Percentiles rank a stretch among this genome's conserved stretches.
Conservation (phyloP, 2,113 vertebrate species). For the Bufo gargarizans region DNA sequence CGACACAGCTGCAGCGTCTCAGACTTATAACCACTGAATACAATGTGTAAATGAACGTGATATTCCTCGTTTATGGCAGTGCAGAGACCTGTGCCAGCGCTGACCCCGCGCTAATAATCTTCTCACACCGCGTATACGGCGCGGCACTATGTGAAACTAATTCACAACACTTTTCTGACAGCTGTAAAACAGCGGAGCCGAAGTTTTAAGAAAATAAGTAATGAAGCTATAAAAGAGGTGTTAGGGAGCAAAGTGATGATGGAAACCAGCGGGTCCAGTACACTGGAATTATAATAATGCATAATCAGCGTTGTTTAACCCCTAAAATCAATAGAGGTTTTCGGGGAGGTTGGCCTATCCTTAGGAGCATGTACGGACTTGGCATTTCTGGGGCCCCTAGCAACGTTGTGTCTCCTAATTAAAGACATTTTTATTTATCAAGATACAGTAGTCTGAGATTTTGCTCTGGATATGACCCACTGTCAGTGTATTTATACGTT, state of each 20-base stretch:
- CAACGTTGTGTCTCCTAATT: too few species aligned
- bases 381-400: too few species aligned
- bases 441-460: too few species aligned
- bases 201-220: constrained; percentile 52
- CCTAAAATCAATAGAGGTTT: neutral
- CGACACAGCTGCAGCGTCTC: constrained; percentile 2
- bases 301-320: neutral
- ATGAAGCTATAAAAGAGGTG: constrained; percentile 55
- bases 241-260: constrained; percentile 46
- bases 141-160: constrained; percentile 38
- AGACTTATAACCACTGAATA: constrained; percentile 22
- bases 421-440: too few species aligned
- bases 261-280: constrained; percentile 36
- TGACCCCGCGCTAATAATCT: constrained; percentile 44
- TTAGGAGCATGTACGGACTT: too few species aligned
- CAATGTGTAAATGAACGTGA: constrained; percentile 35
- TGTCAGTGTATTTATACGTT: too few species aligned
- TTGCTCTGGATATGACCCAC: too few species aligned
- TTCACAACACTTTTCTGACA: constrained; percentile 48
- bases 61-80: constrained; percentile 46
- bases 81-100: constrained; percentile 24
- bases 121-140: constrained; percentile 47
- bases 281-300: constrained; percentile 32
- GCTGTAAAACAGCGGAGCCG: constrained; percentile 49
- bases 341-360: neutral